Conservation (phyloP, 2,888 invertebrate species). For the Aphrophora alni region DNA sequence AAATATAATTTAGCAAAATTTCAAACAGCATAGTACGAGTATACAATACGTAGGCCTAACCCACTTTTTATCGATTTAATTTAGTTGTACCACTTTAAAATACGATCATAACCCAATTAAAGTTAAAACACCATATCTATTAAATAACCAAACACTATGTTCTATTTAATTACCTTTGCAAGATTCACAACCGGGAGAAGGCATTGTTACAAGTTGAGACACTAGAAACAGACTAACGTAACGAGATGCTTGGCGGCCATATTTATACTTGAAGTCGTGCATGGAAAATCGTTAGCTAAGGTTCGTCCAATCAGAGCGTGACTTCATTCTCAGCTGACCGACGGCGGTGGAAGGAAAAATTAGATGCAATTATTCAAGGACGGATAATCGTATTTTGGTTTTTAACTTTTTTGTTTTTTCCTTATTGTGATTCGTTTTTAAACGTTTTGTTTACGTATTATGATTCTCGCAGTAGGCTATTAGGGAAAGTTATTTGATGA, state of each 20-base stretch:
- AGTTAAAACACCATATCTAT: too few relatives aligned
- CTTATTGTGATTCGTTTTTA: neutral
- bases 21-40: too few relatives aligned
- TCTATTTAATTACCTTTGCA: constrained; percentile 9
- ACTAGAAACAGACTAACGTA: neutral
- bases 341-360: neutral
- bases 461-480: too few relatives aligned
- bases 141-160: too few relatives aligned
- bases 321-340: neutral
- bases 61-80: too few relatives aligned
- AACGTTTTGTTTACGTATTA: too few relatives aligned
- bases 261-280: neutral
- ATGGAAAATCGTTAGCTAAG: neutral
- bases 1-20: too few relatives aligned
- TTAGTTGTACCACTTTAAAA: too few relatives aligned
- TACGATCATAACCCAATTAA: too few relatives aligned
- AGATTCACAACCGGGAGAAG: neutral
- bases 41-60: too few relatives aligned
- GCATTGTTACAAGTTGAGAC: neutral
- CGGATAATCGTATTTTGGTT: neutral
- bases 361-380: neutral
- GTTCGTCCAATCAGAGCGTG: neutral
- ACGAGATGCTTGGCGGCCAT: neutral
- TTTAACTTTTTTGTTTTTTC: neutral
- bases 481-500: too few relatives aligned